Conservation (phyloP, 1,140 invertebrate species). For the Nasonia longicornis region DNA sequence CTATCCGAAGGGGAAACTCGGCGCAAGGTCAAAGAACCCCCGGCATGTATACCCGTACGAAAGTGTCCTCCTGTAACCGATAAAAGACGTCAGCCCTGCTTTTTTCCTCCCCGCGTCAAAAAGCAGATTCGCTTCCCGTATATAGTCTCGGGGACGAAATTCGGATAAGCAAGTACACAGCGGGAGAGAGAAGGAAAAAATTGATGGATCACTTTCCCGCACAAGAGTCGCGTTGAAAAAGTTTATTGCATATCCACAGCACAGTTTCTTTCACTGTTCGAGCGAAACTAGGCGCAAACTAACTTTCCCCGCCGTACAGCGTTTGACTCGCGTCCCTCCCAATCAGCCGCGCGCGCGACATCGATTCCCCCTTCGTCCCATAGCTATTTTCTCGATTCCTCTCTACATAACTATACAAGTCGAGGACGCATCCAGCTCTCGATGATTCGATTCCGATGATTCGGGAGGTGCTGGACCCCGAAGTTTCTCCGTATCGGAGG, state of each 20-base stretch:
- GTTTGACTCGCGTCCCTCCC: not conserved
- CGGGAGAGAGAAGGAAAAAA: not conserved
- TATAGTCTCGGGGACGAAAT: not conserved
- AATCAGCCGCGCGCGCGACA: not conserved
- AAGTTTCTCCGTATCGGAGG: no score
- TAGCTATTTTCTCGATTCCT: not conserved
- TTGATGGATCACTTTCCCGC: not conserved
- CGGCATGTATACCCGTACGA: not conserved
- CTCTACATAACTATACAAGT: not conserved
- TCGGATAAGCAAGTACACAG: not conserved
- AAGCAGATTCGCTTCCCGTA: no score
- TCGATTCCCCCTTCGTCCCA: not conserved
- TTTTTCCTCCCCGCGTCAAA: no score
- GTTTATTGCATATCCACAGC: not conserved
- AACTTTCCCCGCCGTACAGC: not conserved
- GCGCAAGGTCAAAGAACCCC: no score
- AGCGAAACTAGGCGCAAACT: not conserved
- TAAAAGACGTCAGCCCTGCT: not conserved
- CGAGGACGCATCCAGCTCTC: not conserved
- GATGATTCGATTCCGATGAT: constrained; percentile 22
- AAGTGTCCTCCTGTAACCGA: not conserved
- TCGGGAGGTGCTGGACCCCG: not conserved
- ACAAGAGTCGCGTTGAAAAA: not conserved
- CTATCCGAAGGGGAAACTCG: not conserved
- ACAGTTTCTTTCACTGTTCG: not conserved